phyloP scores from a whole-genome alignment of 2,888 invertebrate genomes.

The Hyposoter dolosus region DNA sequence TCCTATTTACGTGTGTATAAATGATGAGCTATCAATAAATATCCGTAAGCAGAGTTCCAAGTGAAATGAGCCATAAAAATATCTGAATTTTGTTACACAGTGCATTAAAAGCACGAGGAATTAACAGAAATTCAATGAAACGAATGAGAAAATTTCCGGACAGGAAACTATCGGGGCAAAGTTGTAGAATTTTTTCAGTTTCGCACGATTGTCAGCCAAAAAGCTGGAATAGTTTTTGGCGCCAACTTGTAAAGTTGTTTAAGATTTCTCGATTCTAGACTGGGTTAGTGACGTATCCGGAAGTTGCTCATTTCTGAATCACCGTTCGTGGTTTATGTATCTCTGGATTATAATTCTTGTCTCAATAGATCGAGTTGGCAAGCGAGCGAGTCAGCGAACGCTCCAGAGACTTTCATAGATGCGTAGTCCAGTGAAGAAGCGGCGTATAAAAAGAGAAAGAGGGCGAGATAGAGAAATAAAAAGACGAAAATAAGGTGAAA shows the following conservation, averaged over 20 bases:
- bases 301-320: not conserved
- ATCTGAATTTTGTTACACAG: not conserved
- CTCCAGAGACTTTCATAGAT: conserved; percentile 43
- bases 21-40: not conserved
- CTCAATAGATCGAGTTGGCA: conserved; percentile 36
- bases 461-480: conserved; percentile 1
- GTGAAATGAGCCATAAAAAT: not conserved
- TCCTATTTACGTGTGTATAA: conserved; percentile 54
- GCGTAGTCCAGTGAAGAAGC: conserved; percentile 11
- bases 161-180: not conserved
- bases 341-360: not conserved
- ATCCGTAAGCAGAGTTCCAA: not conserved
- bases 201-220: not conserved
- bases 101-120: not conserved
- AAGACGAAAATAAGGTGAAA: conserved; percentile 6
- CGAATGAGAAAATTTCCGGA: not conserved
- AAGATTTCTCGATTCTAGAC: not conserved
- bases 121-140: not conserved
- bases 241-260: not conserved
- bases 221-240: not conserved
- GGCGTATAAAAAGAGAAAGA: conserved; percentile 17
- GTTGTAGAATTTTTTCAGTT: not conserved
- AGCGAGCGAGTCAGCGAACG: conserved; percentile 43
- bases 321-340: not conserved
- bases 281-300: not conserved